Base-by-base conservation (phyloP, 2,113 vertebrate genomes). In the Ciconia stormi region DNA sequence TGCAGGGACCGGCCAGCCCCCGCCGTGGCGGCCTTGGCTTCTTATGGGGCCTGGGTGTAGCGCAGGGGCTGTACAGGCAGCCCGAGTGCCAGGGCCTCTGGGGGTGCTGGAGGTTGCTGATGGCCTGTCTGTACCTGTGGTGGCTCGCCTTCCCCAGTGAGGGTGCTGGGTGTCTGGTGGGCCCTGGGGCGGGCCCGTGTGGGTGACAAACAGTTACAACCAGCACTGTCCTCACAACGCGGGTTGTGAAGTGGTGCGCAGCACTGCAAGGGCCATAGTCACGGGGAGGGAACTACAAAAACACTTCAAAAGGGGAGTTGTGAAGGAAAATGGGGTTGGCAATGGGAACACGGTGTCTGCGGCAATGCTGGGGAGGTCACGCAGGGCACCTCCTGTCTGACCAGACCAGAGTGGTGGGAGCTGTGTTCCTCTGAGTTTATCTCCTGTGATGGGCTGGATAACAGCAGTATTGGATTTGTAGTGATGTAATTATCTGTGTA, bases 291-390 rank as follows among this genome's bases (percentile, higher is more conserved):
- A 46, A 2, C 5, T 8, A 1, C 26, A n/a, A 7, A n/a, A 18
- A 10, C 1, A 1, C 17, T 3, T 23, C 12, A 4, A 5, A 52
- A n/a, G 38, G 42, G 17, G 16, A 6, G 0, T 15, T 11, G 6
- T 16, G 26, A 36, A 13, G 52, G 30, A 11, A 18, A 40, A 30
- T 1, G n/a, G 38, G 29, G 10, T 11, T 16, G 15, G 53, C 10
- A 4, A 4, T 1, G 30, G 30, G 58, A 44, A 7, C 0, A 1
- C 0, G 52, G 16, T 17, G 55, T 2, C 17, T 16, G 27, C 2
- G 6, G 38, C n/a, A 0, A 2, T 17, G 49, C n/a, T 7, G 44
- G 21, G 16, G 16, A 6, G 53, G 34, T 27, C n/a, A 3, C 15
- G 1, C 30, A 4, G 46, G 46, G 46, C 27, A 11, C 11, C 46